Evolutionary conservation across 2,797 vertebrate species (phyloP).

Genomic region (Zenarchopterus dispar): DNA sequence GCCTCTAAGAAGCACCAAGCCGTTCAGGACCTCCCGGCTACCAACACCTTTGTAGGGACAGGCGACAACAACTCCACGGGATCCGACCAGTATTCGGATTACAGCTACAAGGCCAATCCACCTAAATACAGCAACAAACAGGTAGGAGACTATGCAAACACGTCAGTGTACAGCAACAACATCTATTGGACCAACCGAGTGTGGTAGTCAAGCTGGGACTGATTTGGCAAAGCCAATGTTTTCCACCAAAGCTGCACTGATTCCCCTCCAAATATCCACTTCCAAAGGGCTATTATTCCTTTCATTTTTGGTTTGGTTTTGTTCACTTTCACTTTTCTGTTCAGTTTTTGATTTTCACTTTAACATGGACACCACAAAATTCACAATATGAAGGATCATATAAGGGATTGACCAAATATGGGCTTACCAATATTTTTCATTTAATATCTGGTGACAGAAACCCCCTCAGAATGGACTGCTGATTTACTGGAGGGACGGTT

Average conservation of each 20-base stretch:
- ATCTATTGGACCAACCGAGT: slow-evolving; percentile 92
- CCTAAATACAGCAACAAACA: slow-evolving; percentile 99
- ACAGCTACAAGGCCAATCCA: slow-evolving; percentile 99
- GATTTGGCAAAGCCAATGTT: slow-evolving; percentile 39
- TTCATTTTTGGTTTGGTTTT: slow-evolving; percentile 51
- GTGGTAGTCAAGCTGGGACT: slow-evolving; percentile 86
- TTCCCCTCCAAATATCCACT: slow-evolving; percentile 50
- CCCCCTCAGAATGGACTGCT: slow-evolving; percentile 24
- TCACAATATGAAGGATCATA: slow-evolving; percentile 59
- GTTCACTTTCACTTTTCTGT: slow-evolving; percentile 58
- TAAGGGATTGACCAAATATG: slow-evolving; percentile 62
- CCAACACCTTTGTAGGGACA: slow-evolving; percentile 98
- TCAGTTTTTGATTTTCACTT: slow-evolving; percentile 48
- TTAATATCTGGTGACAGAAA: slow-evolving; percentile 5
- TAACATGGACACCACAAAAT: slow-evolving; percentile 53
- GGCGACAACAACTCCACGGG: slow-evolving; percentile 98
- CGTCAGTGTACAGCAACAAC: slow-evolving; percentile 85
- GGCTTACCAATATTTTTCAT: slow-evolving; percentile 34
- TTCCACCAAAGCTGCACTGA: slow-evolving; percentile 77
- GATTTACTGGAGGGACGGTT: slow-evolving; percentile 2
- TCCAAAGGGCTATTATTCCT: slow-evolving; percentile 28
- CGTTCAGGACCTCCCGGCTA: slow-evolving; percentile 97
- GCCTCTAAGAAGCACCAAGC: slow-evolving; percentile 99
- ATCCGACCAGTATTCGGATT: slow-evolving; percentile 99
- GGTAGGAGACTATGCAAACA: slow-evolving; percentile 96